Evolutionary conservation across 2,888 invertebrate species (phyloP).

Genomic region (Acleris emargana): DNA sequence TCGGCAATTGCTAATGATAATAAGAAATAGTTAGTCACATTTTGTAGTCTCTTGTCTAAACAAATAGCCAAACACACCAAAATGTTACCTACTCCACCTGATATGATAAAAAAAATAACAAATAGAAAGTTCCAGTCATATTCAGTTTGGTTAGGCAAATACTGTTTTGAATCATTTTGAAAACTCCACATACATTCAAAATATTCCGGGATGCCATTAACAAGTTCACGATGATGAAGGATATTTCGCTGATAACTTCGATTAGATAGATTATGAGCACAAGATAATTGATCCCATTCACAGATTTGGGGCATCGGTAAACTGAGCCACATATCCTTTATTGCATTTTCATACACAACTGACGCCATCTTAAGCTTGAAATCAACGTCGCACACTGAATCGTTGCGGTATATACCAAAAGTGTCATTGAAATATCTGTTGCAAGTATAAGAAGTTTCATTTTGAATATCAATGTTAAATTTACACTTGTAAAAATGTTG

Average conservation of each 20-base stretch:
- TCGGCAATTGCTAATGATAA: conserved; percentile 97
- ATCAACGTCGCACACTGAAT: conserved; percentile 66
- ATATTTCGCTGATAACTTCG: conserved; percentile 68
- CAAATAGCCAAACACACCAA: conserved; percentile 97
- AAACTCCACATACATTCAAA: conserved; percentile 72
- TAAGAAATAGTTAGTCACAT: conserved; percentile 97
- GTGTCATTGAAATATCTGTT: conserved; percentile 59
- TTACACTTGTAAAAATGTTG: conserved; percentile 49
- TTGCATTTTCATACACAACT: conserved; percentile 68
- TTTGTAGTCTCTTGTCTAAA: conserved; percentile 94
- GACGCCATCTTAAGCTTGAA: conserved; percentile 73
- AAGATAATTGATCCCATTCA: conserved; percentile 63
- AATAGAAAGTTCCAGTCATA: conserved; percentile 94
- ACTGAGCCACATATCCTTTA: conserved; percentile 71
- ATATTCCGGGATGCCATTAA: conserved; percentile 51
- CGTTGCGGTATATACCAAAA: conserved; percentile 60
- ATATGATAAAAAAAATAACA: conserved; percentile 92
- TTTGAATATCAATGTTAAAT: conserved; percentile 71
- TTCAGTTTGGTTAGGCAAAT: conserved; percentile 51
- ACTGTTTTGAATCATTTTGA: conserved; percentile 55
- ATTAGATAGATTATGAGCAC: conserved; percentile 60
- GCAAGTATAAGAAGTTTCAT: conserved; percentile 77
- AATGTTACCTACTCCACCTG: conserved; percentile 95
- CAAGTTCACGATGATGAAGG: conserved; percentile 48
- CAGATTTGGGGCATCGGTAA: conserved; percentile 64